Evolutionary conservation across 2,888 invertebrate species (phyloP).

Genomic region (Pachliopta kotzebuea): DNA sequence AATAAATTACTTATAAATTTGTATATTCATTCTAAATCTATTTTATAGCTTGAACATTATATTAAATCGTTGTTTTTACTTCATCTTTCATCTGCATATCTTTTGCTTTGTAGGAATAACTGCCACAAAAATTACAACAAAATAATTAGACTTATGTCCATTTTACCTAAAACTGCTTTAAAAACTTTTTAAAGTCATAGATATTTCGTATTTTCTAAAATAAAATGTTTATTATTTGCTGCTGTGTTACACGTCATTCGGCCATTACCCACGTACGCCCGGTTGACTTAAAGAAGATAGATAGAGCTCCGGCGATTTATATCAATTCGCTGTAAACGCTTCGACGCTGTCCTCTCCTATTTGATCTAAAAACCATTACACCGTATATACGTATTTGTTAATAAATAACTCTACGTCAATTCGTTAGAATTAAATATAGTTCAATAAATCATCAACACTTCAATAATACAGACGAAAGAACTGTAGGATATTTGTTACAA

Average conservation of each 20-base stretch:
- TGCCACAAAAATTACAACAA: too few relatives aligned
- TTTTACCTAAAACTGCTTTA: not conserved
- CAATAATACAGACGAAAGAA: too few relatives aligned
- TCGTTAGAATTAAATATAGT: not conserved
- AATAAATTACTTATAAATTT: too few relatives aligned
- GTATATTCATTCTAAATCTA: too few relatives aligned
- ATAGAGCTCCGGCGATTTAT: constrained; percentile 69
- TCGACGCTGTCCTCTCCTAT: constrained; percentile 55
- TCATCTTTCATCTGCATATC: too few relatives aligned
- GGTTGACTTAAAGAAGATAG: constrained; percentile 71
- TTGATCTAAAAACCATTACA: constrained; percentile 60
- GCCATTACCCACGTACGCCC: constrained; percentile 57
- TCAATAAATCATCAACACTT: not conserved
- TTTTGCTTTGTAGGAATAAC: too few relatives aligned
- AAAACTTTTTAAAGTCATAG: not conserved
- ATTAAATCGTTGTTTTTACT: too few relatives aligned
- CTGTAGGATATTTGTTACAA: too few relatives aligned
- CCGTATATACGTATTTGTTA: constrained; percentile 19
- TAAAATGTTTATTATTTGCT: not conserved
- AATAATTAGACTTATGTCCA: too few relatives aligned
- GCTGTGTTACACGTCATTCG: constrained; percentile 54
- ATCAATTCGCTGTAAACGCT: constrained; percentile 70
- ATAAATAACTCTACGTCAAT: not conserved
- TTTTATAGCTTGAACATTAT: too few relatives aligned
- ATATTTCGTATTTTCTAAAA: not conserved